phyloP scores from a whole-genome alignment of 2,888 invertebrate genomes.

The Diarsia brunnea region DNA sequence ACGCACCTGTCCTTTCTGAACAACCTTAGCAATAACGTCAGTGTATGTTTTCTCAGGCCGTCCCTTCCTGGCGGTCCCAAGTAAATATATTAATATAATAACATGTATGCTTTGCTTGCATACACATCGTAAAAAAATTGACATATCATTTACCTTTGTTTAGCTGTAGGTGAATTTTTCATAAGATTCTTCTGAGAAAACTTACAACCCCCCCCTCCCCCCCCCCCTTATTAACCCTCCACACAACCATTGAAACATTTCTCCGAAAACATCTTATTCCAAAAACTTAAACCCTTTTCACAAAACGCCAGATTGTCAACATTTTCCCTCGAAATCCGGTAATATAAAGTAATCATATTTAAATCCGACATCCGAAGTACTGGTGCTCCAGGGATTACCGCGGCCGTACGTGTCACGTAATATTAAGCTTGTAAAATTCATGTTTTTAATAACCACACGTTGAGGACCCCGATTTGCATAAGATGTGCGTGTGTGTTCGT shows the following conservation, averaged over 20 bases:
- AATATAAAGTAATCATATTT: conserved; percentile 72
- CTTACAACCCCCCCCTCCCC: too few species aligned
- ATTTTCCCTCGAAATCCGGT: conserved; percentile 61
- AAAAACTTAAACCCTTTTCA: conserved; percentile 47
- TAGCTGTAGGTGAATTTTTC: background rate
- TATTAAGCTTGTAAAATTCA: conserved; percentile 70
- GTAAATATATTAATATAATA: too few species aligned
- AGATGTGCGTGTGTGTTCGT: conserved; percentile 47
- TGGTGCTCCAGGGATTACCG: conserved; percentile 67
- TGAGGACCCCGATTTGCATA: conserved; percentile 63
- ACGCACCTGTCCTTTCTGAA: too few species aligned
- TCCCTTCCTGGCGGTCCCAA: too few species aligned
- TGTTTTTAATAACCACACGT: conserved; percentile 67
- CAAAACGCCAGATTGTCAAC: conserved; percentile 57
- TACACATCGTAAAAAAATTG: background rate
- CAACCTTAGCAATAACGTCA: too few species aligned
- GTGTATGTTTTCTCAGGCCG: too few species aligned
- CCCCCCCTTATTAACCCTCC: background rate
- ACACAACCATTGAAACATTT: conserved; percentile 4
- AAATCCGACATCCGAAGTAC: conserved; percentile 70
- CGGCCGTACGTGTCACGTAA: conserved; percentile 64
- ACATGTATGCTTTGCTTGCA: too few species aligned
- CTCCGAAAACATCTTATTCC: conserved; percentile 20
- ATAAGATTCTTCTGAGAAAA: background rate
- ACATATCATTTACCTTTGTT: background rate